Evolutionary conservation across 2,888 invertebrate species (phyloP).

Genomic region (Crocallis elinguaria): DNA sequence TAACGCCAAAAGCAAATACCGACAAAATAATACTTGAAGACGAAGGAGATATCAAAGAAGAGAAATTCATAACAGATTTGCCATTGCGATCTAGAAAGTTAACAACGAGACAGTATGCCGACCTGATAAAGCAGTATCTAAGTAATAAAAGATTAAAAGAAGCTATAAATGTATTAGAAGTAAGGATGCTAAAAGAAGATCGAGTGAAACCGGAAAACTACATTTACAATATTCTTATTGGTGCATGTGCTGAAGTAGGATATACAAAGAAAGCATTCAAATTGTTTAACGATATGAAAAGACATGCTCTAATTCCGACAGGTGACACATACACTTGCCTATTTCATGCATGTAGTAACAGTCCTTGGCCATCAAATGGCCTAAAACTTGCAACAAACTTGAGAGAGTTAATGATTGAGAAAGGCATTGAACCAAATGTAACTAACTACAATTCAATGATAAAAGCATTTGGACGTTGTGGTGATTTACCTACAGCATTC

Average conservation of each 20-base stretch:
- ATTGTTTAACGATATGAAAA: slow-evolving; percentile 93
- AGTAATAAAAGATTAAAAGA: slow-evolving; percentile 87
- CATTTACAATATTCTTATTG: slow-evolving; percentile 93
- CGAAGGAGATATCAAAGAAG: slow-evolving; percentile 86
- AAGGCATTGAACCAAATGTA: slow-evolving; percentile 88
- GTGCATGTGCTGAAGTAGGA: slow-evolving; percentile 92
- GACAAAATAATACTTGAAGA: slow-evolving; percentile 64
- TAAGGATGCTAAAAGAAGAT: slow-evolving; percentile 91
- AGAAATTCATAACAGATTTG: slow-evolving; percentile 80
- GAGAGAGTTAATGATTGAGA: slow-evolving; percentile 88
- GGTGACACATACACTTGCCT: slow-evolving; percentile 92
- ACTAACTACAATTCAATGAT: slow-evolving; percentile 95
- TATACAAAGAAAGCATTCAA: slow-evolving; percentile 94
- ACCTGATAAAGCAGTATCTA: slow-evolving; percentile 88
- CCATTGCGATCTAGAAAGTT: slow-evolving; percentile 81
- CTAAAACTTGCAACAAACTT: slow-evolving; percentile 88
- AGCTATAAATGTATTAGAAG: slow-evolving; percentile 91
- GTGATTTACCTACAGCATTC: slow-evolving; percentile 91
- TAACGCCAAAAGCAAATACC: slow-evolving; percentile 50
- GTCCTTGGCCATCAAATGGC: slow-evolving; percentile 88
- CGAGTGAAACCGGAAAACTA: slow-evolving; percentile 91
- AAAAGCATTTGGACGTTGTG: slow-evolving; percentile 94
- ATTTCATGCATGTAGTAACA: slow-evolving; percentile 95
- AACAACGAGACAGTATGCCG: slow-evolving; percentile 87
- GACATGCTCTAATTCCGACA: slow-evolving; percentile 87